A percentile compares a stretch with the other conserved stretches of the same genome.
phyloP scores from a whole-genome alignment of 2,113 vertebrate genomes.

The Callospermophilus lateralis region DNA sequence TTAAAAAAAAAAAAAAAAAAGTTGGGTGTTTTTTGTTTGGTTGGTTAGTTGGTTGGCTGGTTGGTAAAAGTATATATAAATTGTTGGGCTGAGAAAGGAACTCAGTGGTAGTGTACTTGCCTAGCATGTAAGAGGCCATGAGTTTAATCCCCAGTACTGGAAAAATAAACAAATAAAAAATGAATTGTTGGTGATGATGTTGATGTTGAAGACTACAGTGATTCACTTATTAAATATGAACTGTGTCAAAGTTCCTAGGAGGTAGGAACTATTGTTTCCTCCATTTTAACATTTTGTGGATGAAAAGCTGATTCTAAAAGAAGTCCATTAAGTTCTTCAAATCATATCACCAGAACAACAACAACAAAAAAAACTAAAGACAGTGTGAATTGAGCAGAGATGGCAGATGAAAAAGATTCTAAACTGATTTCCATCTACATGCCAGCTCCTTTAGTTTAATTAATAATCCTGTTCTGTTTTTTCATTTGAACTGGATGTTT shows the following conservation, averaged over 20 bases:
- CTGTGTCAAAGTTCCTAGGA: not conserved
- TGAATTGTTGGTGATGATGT: not conserved
- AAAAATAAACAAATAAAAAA: no score
- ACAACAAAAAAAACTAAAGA: no score
- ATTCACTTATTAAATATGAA: not conserved
- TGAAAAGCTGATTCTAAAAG: constrained; percentile 30
- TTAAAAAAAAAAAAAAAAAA: no score
- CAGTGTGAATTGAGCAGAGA: no score
- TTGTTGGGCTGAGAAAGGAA: not conserved
- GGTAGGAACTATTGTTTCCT: not conserved
- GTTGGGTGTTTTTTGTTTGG: not conserved
- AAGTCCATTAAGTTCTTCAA: constrained; percentile 2
- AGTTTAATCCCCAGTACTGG: no score
- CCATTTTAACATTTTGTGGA: not conserved
- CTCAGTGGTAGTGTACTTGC: no score
- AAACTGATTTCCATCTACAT: no score
- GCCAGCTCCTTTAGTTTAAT: no score
- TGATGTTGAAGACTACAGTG: not conserved
- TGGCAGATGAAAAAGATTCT: no score
- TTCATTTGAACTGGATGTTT: not conserved
- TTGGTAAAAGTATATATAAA: not conserved
- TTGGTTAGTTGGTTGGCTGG: not conserved
- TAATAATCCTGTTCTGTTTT: no score
- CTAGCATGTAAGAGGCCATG: no score
- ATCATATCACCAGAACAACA: not conserved